These are phyloP conservation scores for Drosophila maculinotata DNA, from an alignment of 2,888 invertebrate species.

Conservation along the genomic window DNA sequence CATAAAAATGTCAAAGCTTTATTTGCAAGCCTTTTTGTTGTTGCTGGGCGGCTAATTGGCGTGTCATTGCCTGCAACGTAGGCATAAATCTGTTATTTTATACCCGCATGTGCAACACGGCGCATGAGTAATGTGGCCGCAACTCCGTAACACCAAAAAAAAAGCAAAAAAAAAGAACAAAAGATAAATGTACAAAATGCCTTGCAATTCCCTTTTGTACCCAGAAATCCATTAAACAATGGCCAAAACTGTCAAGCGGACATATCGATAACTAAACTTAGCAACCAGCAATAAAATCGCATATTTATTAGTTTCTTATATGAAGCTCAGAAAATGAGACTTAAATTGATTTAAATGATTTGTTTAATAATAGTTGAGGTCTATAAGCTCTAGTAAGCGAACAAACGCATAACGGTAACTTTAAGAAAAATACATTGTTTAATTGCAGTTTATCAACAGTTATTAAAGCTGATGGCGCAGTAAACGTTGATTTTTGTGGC, in stretches of 20 bases:
- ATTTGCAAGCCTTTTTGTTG: conserved; percentile 66
- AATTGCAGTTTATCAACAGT: conserved; percentile 1
- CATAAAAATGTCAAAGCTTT: conserved; percentile 81
- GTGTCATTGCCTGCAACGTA: conserved; percentile 78
- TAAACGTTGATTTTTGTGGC: conserved; percentile 14
- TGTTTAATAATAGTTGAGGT: too few species aligned
- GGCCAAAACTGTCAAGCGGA: too few species aligned
- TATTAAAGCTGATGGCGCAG: conserved; percentile 2
- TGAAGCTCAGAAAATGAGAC: too few species aligned
- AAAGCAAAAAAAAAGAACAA: neutral
- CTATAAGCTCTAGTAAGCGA: too few species aligned
- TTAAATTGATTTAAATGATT: too few species aligned
- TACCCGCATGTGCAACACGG: conserved; percentile 69
- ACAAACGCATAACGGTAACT: too few species aligned
- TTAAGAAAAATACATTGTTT: neutral
- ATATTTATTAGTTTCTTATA: too few species aligned
- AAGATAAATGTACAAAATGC: conserved; percentile 2
- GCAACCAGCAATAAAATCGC: neutral
- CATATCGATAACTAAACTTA: neutral
- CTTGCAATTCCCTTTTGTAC: conserved; percentile 32
- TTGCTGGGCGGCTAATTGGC: conserved; percentile 75
- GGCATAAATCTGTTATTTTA: conserved; percentile 80
- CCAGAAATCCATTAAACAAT: conserved; percentile 40
- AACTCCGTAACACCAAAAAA: conserved; percentile 18
- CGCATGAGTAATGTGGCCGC: conserved; percentile 76